Evolutionary conservation across 2,113 vertebrate genomes (phyloP).

Genomic region (Rhabdornis inornatus): DNA sequence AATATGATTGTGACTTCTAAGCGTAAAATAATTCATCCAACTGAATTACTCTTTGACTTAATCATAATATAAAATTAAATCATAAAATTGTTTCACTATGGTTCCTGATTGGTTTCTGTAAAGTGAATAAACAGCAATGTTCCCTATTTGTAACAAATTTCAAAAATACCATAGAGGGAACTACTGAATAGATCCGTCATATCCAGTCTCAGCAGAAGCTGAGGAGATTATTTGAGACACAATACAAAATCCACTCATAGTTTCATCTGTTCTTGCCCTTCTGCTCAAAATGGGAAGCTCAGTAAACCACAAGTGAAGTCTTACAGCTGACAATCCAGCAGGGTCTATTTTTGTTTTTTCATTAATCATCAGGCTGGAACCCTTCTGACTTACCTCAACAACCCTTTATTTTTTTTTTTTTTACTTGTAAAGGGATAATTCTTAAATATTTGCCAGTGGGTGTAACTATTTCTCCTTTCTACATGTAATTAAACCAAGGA

Average conservation of each 20-base stretch:
- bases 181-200: neutral
- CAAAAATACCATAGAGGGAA: neutral
- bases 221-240: neutral
- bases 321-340: neutral
- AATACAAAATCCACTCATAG: neutral
- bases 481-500: neutral
- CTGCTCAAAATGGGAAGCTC: neutral
- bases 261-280: neutral
- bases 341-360: neutral
- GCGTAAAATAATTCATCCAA: neutral
- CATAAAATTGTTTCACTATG: neutral
- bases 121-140: neutral
- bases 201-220: neutral
- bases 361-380: neutral
- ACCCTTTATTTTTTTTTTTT: neutral
- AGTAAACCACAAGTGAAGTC: neutral
- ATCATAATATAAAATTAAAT: neutral
- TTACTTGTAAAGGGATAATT: neutral
- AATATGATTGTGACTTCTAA: neutral
- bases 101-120: neutral
- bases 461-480: neutral
- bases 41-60: neutral
- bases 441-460: neutral
- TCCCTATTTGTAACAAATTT: neutral
- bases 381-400: neutral